Percentiles rank a stretch among this genome's conserved stretches.
These are phyloP conservation scores for Cololabis saira DNA, from an alignment of 2,113 vertebrate species.

Conservation along the genomic window DNA sequence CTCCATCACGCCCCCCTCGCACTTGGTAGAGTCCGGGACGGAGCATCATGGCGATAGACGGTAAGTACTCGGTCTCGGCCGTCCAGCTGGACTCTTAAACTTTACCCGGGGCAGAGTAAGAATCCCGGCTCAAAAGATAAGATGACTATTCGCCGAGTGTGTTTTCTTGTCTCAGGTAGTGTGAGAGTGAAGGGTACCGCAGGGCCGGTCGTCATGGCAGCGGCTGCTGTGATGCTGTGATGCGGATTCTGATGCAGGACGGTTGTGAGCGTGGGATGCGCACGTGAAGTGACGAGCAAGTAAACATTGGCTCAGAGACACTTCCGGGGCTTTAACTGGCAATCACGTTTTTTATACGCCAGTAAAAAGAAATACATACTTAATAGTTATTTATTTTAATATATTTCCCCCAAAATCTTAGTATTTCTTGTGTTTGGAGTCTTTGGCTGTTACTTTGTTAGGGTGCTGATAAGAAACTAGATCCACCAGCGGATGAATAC, in stretches of 20 bases:
- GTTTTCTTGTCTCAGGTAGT: not conserved
- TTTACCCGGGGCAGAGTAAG: constrained; percentile 44
- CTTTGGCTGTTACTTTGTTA: constrained; percentile 44
- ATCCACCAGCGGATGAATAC: constrained; percentile 9
- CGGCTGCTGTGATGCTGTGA: constrained; percentile 31
- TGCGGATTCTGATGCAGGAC: constrained; percentile 58
- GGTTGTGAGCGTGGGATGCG: constrained; percentile 48
- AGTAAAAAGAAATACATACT: not conserved
- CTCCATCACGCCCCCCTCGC: constrained; percentile 27
- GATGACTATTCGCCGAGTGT: accelerated
- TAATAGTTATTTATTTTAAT: not conserved
- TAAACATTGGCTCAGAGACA: not conserved
- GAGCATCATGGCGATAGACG: constrained; percentile 93
- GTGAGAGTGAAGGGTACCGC: constrained; percentile 21
- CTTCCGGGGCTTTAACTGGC: not conserved
- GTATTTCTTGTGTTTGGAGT: constrained; percentile 4
- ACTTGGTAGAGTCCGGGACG: constrained; percentile 83
- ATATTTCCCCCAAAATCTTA: not conserved
- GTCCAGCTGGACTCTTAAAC: constrained; percentile 68
- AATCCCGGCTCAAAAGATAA: not conserved
- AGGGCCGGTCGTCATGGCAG: constrained; percentile 37
- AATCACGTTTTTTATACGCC: not conserved
- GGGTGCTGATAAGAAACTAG: constrained; percentile 18
- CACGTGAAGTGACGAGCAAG: constrained; percentile 45
- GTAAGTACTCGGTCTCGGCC: constrained; percentile 84